phyloP scores from a whole-genome alignment of 1,140 invertebrate genomes.

The Drosophila lini region DNA sequence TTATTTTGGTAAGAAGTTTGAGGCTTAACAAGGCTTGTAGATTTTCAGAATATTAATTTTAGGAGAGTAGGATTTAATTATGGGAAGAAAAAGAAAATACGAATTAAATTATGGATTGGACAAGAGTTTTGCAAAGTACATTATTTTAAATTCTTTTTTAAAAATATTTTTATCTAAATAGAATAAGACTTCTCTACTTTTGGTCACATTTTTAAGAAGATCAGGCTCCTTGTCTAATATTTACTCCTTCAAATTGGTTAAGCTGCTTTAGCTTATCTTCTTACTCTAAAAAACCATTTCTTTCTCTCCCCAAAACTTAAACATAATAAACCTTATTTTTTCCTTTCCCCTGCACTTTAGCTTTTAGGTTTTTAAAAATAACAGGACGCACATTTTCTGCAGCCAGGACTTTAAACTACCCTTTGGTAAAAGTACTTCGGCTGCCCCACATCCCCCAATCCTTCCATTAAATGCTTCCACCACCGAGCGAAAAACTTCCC shows the following conservation, averaged over 20 bases:
- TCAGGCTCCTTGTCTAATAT: background rate
- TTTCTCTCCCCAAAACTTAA: background rate
- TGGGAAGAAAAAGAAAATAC: too few species aligned
- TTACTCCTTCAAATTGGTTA: background rate
- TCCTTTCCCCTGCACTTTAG: conserved; percentile 1
- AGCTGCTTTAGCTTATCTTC: background rate
- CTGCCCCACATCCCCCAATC: conserved; percentile 11
- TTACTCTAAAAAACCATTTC: background rate
- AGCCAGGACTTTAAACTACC: conserved; percentile 30
- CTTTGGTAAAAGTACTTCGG: conserved; percentile 3
- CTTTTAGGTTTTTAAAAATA: conserved; percentile 22
- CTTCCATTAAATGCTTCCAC: conserved; percentile 53
- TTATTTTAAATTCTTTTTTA: too few species aligned
- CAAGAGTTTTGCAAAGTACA: too few species aligned
- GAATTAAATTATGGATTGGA: too few species aligned
- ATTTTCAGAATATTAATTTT: background rate
- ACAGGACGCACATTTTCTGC: background rate
- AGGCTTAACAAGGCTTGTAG: too few species aligned
- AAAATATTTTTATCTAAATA: too few species aligned
- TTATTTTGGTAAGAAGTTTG: background rate
- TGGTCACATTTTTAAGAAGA: too few species aligned
- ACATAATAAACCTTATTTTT: background rate
- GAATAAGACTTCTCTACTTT: too few species aligned
- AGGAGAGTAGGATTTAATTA: too few species aligned
- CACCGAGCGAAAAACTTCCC: conserved; percentile 24